Conservation (phyloP, 2,113 vertebrate species). For the Noturus placidus region DNA sequence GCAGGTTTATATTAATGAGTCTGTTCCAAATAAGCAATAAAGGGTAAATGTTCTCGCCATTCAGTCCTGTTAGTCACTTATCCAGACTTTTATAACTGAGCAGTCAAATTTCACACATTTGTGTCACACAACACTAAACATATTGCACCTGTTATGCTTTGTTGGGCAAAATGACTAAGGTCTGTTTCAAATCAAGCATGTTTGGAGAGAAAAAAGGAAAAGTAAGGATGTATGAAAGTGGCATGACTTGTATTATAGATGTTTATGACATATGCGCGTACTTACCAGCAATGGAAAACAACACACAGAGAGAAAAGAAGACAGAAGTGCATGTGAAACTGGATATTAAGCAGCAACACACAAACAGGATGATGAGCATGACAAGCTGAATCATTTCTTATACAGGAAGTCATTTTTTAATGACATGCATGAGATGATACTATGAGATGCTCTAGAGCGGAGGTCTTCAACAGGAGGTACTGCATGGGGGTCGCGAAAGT, state of each 20-base stretch:
- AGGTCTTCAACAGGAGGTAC: too few species aligned
- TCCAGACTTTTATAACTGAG: too few species aligned
- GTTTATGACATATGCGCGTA: slow-evolving; percentile 43
- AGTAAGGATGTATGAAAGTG: neutral
- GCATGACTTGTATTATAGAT: neutral
- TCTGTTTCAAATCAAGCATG: neutral
- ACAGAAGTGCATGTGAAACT: slow-evolving; percentile 51
- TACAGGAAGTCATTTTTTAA: neutral
- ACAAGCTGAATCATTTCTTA: slow-evolving; percentile 32
- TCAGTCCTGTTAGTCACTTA: too few species aligned
- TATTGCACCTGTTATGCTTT: neutral
- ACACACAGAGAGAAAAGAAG: slow-evolving; percentile 51
- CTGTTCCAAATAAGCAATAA: too few species aligned
- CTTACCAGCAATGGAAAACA: slow-evolving; percentile 50
- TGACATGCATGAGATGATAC: slow-evolving; percentile 20
- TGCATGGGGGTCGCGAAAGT: too few species aligned
- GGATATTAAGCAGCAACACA: slow-evolving; percentile 41
- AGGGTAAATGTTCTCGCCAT: too few species aligned
- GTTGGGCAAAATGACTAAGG: slow-evolving; percentile 22
- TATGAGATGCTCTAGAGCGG: neutral
- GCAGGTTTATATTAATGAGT: too few species aligned
- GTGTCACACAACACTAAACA: neutral
- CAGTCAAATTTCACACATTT: neutral
- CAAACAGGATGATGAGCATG: slow-evolving; percentile 41
- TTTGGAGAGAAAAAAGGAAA: neutral